A percentile compares a stretch with the other conserved stretches of the same genome.
Evolutionary conservation across 2,888 invertebrate species (phyloP).

Genomic region (Athripsodes cinereus): DNA sequence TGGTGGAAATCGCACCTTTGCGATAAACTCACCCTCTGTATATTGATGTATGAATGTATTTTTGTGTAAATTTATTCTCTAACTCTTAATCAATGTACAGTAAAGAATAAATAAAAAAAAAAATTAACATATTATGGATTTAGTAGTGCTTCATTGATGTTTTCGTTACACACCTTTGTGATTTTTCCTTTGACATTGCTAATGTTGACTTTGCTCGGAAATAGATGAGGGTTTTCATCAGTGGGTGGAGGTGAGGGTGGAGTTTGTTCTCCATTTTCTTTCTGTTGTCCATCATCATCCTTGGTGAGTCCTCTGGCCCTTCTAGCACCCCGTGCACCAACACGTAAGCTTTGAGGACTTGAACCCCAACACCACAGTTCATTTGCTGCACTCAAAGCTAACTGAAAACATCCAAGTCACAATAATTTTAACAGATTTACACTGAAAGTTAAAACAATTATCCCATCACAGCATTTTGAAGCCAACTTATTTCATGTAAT

Average conservation of each 20-base stretch:
- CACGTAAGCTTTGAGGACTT: conserved; percentile 56
- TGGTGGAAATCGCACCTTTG: too few relatives aligned
- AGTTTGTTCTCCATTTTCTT: conserved; percentile 9
- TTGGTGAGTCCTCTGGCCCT: conserved; percentile 35
- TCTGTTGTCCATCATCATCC: conserved; percentile 10
- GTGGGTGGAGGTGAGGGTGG: conserved; percentile 15
- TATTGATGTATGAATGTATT: too few relatives aligned
- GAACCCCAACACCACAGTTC: conserved; percentile 55
- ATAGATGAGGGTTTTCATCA: conserved; percentile 43
- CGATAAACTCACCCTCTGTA: too few relatives aligned
- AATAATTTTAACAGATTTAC: too few relatives aligned
- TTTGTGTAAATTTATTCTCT: too few relatives aligned
- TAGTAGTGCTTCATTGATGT: background rate
- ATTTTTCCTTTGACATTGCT: conserved; percentile 56
- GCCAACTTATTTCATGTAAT: too few relatives aligned
- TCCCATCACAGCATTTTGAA: too few relatives aligned
- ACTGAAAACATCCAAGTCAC: conserved; percentile 39
- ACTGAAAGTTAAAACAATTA: too few relatives aligned
- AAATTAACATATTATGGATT: background rate
- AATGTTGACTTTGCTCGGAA: conserved; percentile 58
- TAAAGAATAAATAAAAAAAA: too few relatives aligned
- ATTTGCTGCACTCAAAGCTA: conserved; percentile 47
- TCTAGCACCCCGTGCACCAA: conserved; percentile 46
- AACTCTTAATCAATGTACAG: too few relatives aligned
- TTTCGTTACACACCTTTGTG: conserved; percentile 48